Base-by-base conservation (phyloP, 2,888 invertebrate genomes). In the Osmoderma eremita region DNA sequence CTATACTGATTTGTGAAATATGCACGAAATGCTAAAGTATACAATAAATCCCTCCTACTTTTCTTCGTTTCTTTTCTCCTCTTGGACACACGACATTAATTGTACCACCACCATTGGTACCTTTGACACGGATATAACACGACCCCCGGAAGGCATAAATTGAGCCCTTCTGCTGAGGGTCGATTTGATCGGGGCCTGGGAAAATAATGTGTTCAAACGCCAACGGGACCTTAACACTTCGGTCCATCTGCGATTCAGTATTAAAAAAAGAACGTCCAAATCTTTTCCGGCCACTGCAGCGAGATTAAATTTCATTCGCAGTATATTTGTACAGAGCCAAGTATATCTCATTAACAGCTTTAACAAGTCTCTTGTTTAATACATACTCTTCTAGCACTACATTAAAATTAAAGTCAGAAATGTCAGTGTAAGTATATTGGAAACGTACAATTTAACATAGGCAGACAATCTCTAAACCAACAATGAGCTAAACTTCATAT, bases 11-110 rank as follows among this genome's bases (percentile, higher is more conserved):
- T 80, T 79, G 77, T 78, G 72, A 75, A 77, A 78, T 77, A 77
- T 77, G 74, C 75, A 71, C 73, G 72, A 77, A 76, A 77, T 76
- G 77, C 78, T n/a, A n/a, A 79, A 77, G 79, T 76, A 79, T 79
- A 78, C 78, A 80, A 78, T 75, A 77, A 78, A 77, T 79, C 80
- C 80, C 80, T 80, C 78, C 80, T 79, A 78, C 79, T 73, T 53
- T 53, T n/a, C n/a, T n/a, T 38, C 53, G 38, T 38, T 53, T 75
- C 75, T 75, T 69, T 67, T 56, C 65, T 49, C 13, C 22, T 48
- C 20, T 20, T 22, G 42, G n/a, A 61, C 50, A 78, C 77, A 78
- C 76, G 78, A 78, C 79, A 80, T 80, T 80, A 80, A 80, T 80
- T 79, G 77, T 78, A 75, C 78, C 76, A 77, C 77, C 58, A 61